Evolutionary conservation across 2,113 vertebrate genomes (phyloP), one percentile per base, ranked within the genome.

Genomic region (Ctenodactylus gundi): DNA sequence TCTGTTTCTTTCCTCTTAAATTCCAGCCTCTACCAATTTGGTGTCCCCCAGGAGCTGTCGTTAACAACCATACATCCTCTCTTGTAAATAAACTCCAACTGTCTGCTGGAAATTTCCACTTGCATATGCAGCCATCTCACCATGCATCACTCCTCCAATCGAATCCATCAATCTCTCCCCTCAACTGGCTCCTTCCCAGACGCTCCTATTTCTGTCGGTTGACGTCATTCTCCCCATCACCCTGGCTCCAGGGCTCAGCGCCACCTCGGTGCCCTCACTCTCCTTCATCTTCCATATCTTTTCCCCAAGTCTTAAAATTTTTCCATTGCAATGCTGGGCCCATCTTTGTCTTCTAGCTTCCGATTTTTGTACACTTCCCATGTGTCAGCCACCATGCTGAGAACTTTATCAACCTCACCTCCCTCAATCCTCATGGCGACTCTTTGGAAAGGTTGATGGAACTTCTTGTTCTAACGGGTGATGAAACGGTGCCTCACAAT

Each of bases 71-170:
- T 95, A 81, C 62, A 96, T 93, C 93, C 85, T 95, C 78, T 90
- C 82, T 78, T 96, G 94, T 94, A 96, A 97, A 97, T 85, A 95
- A 97, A 82, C 91, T 81, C 53, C 94, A 94, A 95, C 81, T 97
- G 96, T 97, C 95, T 88, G 86, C 72, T 96, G 96, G 96, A 97
- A 97, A 97, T 95, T 97, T 97, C 96, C 97, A 95, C 95, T 95
- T 34, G 57, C 72, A 41, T 60, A 92, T 85, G 80, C 72, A 90
- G 87, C 77, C 91, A 70, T 72, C 93, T 78, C 84, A 51, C 90
- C 80, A 84, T 27, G 80, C 89, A 73, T 95, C 86, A 73, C 87
- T 94, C 72, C 94, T 90, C 65, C 94, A 90, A 94, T 96, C 95
- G 90, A 94, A 90, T 67, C 41, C 92, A 96, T 95, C 96, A 96